Conservation (phyloP, 2,113 vertebrate genomes). For the Guaruba guarouba region DNA sequence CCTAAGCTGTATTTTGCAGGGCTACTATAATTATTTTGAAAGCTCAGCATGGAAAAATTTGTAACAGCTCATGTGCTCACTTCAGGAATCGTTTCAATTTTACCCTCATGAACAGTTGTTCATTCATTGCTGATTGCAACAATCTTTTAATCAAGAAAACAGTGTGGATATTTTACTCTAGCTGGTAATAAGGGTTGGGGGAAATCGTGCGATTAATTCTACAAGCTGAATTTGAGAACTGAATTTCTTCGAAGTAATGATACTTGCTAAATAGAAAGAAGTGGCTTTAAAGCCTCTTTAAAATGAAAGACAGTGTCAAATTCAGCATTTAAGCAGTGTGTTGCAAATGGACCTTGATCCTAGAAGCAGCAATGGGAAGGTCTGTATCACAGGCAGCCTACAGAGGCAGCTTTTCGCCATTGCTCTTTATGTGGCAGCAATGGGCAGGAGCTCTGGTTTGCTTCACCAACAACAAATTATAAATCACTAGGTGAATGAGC, state of each 20-base stretch:
- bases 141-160: conserved; percentile 67
- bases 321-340: background rate
- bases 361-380: background rate
- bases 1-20: background rate
- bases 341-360: background rate
- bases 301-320: background rate
- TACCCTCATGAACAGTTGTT: conserved; percentile 25
- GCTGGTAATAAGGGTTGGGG: background rate
- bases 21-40: conserved; percentile 59
- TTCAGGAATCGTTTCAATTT: conserved; percentile 32
- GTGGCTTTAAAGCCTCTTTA: background rate
- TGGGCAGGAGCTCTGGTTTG: background rate
- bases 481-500: background rate
- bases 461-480: conserved; percentile 7
- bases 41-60: conserved; percentile 42
- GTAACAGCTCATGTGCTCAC: conserved; percentile 32
- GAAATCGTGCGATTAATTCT: background rate
- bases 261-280: background rate
- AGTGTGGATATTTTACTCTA: conserved; percentile 18
- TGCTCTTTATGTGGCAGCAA: background rate
- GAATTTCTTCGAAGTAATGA: background rate
- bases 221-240: conserved; percentile 7
- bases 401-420: background rate
- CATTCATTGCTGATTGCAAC: conserved; percentile 50
- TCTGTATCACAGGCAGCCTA: background rate